These are phyloP conservation scores for Centrocercus urophasianus DNA, from an alignment of 2,113 vertebrate species.

Conservation along the genomic window DNA sequence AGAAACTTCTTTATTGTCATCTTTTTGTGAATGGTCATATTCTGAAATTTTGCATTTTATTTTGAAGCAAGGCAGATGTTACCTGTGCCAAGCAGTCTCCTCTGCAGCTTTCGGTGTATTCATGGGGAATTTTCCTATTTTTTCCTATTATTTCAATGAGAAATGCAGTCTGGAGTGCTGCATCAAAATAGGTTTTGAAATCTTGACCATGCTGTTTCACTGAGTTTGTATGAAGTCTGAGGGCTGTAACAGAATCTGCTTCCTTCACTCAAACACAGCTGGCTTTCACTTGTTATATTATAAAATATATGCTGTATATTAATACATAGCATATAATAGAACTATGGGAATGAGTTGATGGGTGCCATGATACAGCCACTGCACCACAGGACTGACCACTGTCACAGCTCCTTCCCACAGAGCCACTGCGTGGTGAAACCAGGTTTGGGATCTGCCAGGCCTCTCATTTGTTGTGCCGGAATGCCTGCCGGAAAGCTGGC, in stretches of 20 bases:
- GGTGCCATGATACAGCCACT: neutral
- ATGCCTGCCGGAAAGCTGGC: neutral
- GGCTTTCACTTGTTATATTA: neutral
- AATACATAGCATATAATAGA: neutral
- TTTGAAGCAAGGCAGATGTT: neutral
- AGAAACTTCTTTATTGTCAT: neutral
- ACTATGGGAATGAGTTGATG: neutral
- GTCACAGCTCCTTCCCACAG: neutral
- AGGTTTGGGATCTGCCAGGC: neutral
- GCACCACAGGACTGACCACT: neutral
- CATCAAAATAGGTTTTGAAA: neutral
- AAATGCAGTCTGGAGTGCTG: neutral
- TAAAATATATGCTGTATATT: no score
- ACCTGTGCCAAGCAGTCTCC: neutral
- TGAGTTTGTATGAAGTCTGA: neutral
- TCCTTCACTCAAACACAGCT: neutral
- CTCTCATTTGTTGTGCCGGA: neutral
- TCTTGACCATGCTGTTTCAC: neutral
- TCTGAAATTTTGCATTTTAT: neutral
- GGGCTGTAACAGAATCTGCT: neutral
- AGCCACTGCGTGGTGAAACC: neutral
- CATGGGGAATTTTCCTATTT: neutral
- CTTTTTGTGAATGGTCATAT: no score
- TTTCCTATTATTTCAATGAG: neutral
- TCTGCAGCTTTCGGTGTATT: rapidly evolving